These are phyloP conservation scores for Siphamia tubifer DNA, from an alignment of 2,113 vertebrate genomes.

Conservation along the genomic window DNA sequence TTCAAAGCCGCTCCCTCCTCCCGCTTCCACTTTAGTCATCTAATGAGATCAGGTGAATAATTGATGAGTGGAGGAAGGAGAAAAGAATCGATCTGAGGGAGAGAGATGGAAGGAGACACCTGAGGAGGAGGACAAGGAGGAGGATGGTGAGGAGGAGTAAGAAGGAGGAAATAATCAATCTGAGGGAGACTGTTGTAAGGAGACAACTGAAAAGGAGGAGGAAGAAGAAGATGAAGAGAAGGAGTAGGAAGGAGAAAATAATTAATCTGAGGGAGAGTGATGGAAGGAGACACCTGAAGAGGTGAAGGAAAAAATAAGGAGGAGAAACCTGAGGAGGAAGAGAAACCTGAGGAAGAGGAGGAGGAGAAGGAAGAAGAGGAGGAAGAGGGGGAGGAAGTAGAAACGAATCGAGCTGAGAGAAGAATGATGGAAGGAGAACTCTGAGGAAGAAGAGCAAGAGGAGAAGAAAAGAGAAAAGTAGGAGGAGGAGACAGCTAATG, in stretches of 20 bases:
- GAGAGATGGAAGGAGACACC: conserved; percentile 52
- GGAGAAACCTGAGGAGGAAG: conserved; percentile 51
- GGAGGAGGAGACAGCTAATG: conserved; percentile 57
- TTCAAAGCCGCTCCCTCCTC: conserved; percentile 62
- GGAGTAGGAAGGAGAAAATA: conserved; percentile 56
- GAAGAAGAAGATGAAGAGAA: conserved; percentile 29
- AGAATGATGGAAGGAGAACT: too few species aligned
- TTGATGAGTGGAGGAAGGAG: conserved; percentile 68
- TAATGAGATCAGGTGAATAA: conserved; percentile 80
- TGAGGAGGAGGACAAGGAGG: conserved; percentile 31
- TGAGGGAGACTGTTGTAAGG: neutral
- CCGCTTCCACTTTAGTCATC: conserved; percentile 69
- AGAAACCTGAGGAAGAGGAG: too few species aligned
- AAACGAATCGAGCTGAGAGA: too few species aligned
- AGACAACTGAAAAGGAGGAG: conserved; percentile 47
- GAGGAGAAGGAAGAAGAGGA: too few species aligned
- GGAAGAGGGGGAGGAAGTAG: too few species aligned
- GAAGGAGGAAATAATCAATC: too few species aligned
- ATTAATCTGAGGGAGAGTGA: conserved; percentile 64
- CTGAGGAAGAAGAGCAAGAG: too few species aligned
- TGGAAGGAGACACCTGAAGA: conserved; percentile 54
- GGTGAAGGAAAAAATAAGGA: conserved; percentile 62
- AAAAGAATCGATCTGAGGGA: conserved; percentile 67
- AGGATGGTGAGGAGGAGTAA: too few species aligned
- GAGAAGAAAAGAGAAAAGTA: conserved; percentile 60